Base-by-base conservation (phyloP, 64 coral and sea anemone genomes). In the Pocillopora verrucosa region DNA sequence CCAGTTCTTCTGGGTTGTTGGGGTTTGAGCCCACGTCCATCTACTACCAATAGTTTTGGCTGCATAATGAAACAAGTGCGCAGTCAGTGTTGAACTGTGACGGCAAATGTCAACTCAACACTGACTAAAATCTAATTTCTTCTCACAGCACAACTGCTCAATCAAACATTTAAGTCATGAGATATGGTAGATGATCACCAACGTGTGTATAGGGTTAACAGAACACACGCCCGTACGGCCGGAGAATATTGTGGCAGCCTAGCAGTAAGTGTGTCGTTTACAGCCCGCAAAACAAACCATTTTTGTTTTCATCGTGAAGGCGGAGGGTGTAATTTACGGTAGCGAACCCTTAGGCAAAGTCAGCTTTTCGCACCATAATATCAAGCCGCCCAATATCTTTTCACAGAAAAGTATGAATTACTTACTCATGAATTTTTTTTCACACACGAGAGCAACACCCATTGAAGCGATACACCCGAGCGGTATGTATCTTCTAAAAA, bases 1-100 rank as follows among this genome's bases (percentile, higher is more conserved):
- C 36, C 68, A 91, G 80, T 16, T 56, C 70, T 12, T 76, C 59
- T 22, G 7, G 41, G 41, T 51, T 51, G 41, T 16, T 13, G 9
- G 34, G 11, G 37, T 34, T 73, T 56, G 80, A 26, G 11, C 57
- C 57, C 38, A 85, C 59, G 61, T 91, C 72, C 72, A 65, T 91
- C 89, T 0, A 91, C 89, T 16, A 91, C 67, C 37, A 91, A 45
- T n/a, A 91, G 56, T 74, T 91, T 91, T n/a, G 45, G 80, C 89
- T 91, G 61, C 61, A 85, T 56, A n/a, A 58, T 62, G 56, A 80
- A 20, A 14, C 7, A 58, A 36, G 41, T 51, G 41, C 41, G 41
- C 41, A 0, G 7, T 51, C 41, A 51, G 41, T 51, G 7, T 51
- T 51, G 41, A 3, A 67, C 5, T 67, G 19, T 65, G 10, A 70